Percentiles rank a stretch among this genome's conserved stretches.
These are phyloP conservation scores for Calonectris borealis DNA, from an alignment of 2,113 vertebrate species.

Conservation along the genomic window DNA sequence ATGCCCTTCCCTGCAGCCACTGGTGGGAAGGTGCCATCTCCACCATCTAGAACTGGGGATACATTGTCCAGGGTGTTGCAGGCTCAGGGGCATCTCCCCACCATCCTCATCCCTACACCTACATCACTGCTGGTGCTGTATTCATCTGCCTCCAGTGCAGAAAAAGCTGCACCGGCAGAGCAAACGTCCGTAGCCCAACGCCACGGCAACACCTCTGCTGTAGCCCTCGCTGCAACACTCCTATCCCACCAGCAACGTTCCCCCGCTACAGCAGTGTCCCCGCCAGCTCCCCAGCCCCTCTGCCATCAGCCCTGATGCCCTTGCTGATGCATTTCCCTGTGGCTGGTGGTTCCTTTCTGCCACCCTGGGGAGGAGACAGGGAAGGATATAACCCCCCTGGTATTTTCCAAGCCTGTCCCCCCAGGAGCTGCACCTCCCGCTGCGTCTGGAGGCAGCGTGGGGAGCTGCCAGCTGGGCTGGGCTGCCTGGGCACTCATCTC, in stretches of 20 bases:
- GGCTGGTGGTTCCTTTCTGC: neutral
- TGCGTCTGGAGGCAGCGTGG: neutral
- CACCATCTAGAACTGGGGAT: neutral
- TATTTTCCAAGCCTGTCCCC: neutral
- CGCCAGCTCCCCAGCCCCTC: neutral
- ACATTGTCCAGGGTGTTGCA: no score
- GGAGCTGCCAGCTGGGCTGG: neutral
- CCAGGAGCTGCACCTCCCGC: neutral
- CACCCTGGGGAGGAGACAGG: neutral
- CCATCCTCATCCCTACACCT: neutral
- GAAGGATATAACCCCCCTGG: neutral
- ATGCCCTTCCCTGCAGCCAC: neutral
- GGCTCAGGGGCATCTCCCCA: neutral
- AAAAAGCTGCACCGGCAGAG: rapidly evolving
- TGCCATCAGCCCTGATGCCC: neutral
- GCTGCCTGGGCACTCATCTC: neutral
- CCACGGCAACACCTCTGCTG: neutral
- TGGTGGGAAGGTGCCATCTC: neutral
- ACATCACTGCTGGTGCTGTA: no score
- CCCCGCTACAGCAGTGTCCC: neutral
- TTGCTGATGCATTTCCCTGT: neutral
- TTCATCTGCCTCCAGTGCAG: neutral
- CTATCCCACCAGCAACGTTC: neutral
- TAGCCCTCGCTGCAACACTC: rapidly evolving
- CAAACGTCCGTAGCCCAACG: neutral